Evolutionary conservation across 2,888 invertebrate species (phyloP).

Genomic region (Drosophila meridionalis): DNA sequence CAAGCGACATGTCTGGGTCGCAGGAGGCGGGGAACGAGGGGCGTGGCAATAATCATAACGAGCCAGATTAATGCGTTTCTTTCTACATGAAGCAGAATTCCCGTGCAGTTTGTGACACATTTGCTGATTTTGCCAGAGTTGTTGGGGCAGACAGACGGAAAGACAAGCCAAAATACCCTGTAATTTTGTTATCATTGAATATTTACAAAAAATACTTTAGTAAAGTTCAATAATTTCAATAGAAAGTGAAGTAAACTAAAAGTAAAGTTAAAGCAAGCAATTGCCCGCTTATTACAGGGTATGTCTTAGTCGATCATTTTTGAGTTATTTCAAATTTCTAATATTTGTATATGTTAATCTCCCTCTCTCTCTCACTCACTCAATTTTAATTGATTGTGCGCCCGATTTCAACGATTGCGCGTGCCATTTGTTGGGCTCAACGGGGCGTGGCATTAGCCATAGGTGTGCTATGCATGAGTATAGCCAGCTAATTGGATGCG

Average conservation of each 20-base stretch:
- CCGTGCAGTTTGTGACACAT: conserved; percentile 77
- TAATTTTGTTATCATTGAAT: background rate
- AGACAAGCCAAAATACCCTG: background rate
- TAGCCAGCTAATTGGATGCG: conserved; percentile 59
- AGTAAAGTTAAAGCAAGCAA: too few species aligned
- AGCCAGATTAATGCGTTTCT: conserved; percentile 83
- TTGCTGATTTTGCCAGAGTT: conserved; percentile 68
- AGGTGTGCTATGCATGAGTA: conserved; percentile 29
- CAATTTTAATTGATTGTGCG: conserved; percentile 74
- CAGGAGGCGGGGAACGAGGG: conserved; percentile 17
- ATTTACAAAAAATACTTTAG: too few species aligned
- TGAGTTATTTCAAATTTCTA: conserved; percentile 41
- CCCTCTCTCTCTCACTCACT: background rate
- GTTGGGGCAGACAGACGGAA: conserved; percentile 4
- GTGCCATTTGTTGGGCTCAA: conserved; percentile 66
- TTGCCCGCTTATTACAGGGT: conserved; percentile 17
- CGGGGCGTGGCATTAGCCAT: conserved; percentile 56
- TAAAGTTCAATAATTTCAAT: too few species aligned
- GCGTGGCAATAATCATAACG: conserved; percentile 81
- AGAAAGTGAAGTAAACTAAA: too few species aligned
- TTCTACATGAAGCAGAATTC: conserved; percentile 83
- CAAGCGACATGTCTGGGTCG: conserved; percentile 18
- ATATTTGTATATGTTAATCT: conserved; percentile 25
- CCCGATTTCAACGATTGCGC: conserved; percentile 63
- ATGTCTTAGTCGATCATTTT: background rate